These are phyloP conservation scores for Sitodiplosis mosellana DNA, from an alignment of 1,140 invertebrate species.

Conservation along the genomic window DNA sequence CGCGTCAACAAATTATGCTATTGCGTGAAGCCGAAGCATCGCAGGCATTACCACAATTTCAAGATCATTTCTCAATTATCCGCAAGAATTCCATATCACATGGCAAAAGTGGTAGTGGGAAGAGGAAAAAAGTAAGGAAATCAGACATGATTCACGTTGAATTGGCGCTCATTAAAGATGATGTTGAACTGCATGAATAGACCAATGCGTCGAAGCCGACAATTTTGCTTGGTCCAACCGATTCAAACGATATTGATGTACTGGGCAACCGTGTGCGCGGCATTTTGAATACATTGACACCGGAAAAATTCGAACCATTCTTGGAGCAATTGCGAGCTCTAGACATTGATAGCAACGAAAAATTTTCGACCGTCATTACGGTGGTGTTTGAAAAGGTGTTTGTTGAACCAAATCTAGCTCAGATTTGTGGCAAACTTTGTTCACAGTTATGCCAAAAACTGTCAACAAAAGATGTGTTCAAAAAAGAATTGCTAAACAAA, in stretches of 20 bases:
- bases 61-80: too few species aligned
- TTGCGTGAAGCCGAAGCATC: too few species aligned
- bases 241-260: slow-evolving; percentile 36
- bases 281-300: slow-evolving; percentile 87
- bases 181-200: too few species aligned
- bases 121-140: too few species aligned
- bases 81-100: too few species aligned
- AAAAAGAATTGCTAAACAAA: slow-evolving; percentile 18
- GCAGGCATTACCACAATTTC: too few species aligned
- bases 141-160: too few species aligned
- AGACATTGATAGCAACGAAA: slow-evolving; percentile 62
- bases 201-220: slow-evolving; percentile 85
- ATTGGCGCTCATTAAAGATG: too few species aligned
- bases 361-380: slow-evolving; percentile 68
- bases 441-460: slow-evolving; percentile 1
- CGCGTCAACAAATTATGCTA: too few species aligned
- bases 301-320: slow-evolving; percentile 74
- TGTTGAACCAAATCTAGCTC: slow-evolving; percentile 81
- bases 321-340: slow-evolving; percentile 56
- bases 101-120: too few species aligned
- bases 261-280: slow-evolving; percentile 69
- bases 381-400: slow-evolving; percentile 90
- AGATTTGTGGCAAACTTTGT: slow-evolving; percentile 54
- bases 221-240: slow-evolving; percentile 26
- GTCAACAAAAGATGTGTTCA: slow-evolving; percentile 16